Evolutionary conservation across 2,797 vertebrate genomes (phyloP), one percentile per base, ranked within the genome.

Genomic region (Manis javanica): DNA sequence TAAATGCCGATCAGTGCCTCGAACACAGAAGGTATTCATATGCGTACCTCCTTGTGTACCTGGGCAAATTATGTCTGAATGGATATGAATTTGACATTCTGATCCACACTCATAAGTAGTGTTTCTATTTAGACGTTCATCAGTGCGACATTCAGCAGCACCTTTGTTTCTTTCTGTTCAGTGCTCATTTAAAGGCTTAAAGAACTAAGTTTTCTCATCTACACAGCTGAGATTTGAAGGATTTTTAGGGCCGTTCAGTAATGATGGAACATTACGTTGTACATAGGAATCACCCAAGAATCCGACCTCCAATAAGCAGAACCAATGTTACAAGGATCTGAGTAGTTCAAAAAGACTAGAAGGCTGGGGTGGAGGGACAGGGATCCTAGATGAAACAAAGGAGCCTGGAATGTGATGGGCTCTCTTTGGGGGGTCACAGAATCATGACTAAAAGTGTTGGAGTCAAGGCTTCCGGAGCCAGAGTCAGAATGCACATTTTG

Each of bases 101-200:
- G 66, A 64, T 42, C 46, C 16, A 16, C 49, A 26, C n/a, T 57
- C 37, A 0, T 10, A 26, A 81, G 23, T 0, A 15, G 16, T 18
- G 29, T 72, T 87, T 79, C 68, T 69, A 19, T 63, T 57, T 37
- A 31, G 9, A 69, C 4, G 26, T 42, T 51, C 71, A 39, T 23
- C 46, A 6, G 63, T 0, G 13, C 26, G 75, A 93, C 79, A 49
- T 39, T 39, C 29, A 12, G 77, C 5, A 7, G 66, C 42, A 34
- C 29, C 74, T 88, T 79, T 26, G 2, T n/a, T 71, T 82, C 75
- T 69, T 82, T 72, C 59, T 69, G 78, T 79, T 59, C 72, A 63
- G 51, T 37, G 85, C 75, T 87, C 91, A 68, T 74, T 77, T 63
- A 75, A 92, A 64, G 37, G 66, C 75, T 64, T 31, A 87, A 87